Conservation (phyloP, 2,888 invertebrate species). For the Amaurobius ferox region DNA sequence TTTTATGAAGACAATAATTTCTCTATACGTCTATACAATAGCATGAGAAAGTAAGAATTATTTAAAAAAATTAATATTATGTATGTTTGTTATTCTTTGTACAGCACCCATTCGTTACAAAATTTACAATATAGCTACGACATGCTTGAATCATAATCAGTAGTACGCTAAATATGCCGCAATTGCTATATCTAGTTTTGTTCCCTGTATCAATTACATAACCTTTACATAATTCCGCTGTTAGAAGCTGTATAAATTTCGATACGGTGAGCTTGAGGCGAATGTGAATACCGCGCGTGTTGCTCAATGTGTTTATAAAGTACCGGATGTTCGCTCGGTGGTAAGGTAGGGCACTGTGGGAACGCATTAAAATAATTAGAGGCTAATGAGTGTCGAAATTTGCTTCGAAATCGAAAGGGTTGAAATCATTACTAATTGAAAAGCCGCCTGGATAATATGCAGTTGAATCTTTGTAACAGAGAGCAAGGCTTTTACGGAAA, state of each 20-base stretch:
- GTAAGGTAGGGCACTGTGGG: too few species aligned
- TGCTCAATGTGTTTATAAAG: neutral
- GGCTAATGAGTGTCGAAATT: conserved; percentile 34
- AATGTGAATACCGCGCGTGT: neutral
- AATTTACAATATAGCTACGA: too few species aligned
- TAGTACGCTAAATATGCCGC: too few species aligned
- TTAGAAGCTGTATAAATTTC: neutral
- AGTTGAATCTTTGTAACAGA: neutral
- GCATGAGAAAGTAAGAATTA: too few species aligned
- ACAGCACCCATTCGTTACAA: too few species aligned
- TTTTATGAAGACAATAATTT: too few species aligned
- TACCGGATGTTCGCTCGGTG: neutral
- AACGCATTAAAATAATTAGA: conserved; percentile 42
- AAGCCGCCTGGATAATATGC: neutral
- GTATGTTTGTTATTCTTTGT: too few species aligned
- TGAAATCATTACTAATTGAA: conserved; percentile 40
- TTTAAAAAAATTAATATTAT: too few species aligned
- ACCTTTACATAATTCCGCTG: neutral
- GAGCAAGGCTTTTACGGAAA: neutral
- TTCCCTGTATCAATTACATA: too few species aligned
- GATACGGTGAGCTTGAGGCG: neutral
- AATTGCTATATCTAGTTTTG: too few species aligned
- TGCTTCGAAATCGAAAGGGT: neutral
- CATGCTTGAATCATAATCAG: too few species aligned
- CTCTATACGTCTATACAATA: too few species aligned